Percentiles rank a stretch among this genome's conserved stretches.
phyloP scores from a whole-genome alignment of 2,888 invertebrate species.

The Cephalotes varians region DNA sequence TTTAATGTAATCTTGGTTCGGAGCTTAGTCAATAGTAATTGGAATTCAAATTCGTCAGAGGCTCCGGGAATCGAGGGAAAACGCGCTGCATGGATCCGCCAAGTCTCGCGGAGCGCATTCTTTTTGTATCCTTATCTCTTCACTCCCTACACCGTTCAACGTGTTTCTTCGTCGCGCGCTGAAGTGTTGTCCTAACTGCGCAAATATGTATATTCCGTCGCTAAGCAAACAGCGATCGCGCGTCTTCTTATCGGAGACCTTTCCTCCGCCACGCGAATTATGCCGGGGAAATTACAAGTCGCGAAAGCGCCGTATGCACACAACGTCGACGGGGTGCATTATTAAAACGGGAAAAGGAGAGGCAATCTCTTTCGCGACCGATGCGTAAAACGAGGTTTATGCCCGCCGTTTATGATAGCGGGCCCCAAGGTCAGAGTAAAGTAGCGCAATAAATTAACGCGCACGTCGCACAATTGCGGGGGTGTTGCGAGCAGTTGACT shows the following conservation, averaged over 20 bases:
- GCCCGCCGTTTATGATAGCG: slow-evolving; percentile 20
- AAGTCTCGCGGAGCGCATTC: slow-evolving; percentile 27
- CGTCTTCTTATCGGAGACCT: slow-evolving; percentile 2
- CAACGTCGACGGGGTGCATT: slow-evolving; percentile 1
- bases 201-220: slow-evolving; percentile 73
- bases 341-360: slow-evolving; percentile 16
- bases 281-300: slow-evolving; percentile 29
- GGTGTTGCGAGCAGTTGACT: slow-evolving; percentile 78
- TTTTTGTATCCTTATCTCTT: not conserved
- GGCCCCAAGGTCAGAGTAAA: slow-evolving; percentile 59
- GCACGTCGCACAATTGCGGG: slow-evolving; percentile 73
- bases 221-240: slow-evolving; percentile 19
- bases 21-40: not conserved
- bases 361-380: slow-evolving; percentile 7
- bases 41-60: not conserved
- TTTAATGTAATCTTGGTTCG: not conserved
- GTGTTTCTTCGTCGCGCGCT: slow-evolving; percentile 35
- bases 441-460: slow-evolving; percentile 62
- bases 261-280: slow-evolving; percentile 3
- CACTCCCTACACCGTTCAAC: not conserved
- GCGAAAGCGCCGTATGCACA: slow-evolving; percentile 19
- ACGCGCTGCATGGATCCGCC: slow-evolving; percentile 26
- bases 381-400: slow-evolving; percentile 39
- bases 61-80: not conserved
- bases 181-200: slow-evolving; percentile 80